phyloP scores from a whole-genome alignment of 1,140 invertebrate species.

The Apis cerana region DNA sequence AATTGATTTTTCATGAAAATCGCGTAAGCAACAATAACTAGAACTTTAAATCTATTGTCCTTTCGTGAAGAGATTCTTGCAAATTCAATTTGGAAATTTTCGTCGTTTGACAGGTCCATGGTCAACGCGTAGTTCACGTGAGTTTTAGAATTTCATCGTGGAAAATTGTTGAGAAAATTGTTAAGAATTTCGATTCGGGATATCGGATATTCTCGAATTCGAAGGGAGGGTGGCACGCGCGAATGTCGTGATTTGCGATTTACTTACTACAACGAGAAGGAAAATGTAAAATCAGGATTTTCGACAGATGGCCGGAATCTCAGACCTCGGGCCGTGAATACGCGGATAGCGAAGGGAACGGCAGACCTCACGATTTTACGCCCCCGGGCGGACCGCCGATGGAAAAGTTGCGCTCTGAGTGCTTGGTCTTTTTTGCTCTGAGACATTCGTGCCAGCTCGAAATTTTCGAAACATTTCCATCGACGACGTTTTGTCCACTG shows the following conservation, averaged over 20 bases:
- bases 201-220: neutral
- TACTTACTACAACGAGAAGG: conserved; percentile 64
- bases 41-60: too few relatives aligned
- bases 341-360: conserved; percentile 56
- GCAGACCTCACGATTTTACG: conserved; percentile 77
- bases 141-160: too few relatives aligned
- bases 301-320: conserved; percentile 78
- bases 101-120: too few relatives aligned
- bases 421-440: conserved; percentile 74
- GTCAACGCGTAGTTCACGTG: too few relatives aligned
- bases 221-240: neutral
- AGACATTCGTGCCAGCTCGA: conserved; percentile 55
- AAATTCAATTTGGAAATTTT: too few relatives aligned
- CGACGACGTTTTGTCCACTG: conserved; percentile 40
- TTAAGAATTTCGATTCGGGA: too few relatives aligned
- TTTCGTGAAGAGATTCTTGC: too few relatives aligned
- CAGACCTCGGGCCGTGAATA: conserved; percentile 75
- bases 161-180: too few relatives aligned
- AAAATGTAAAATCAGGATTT: conserved; percentile 78
- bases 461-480: conserved; percentile 65
- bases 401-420: conserved; percentile 80
- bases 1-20: neutral
- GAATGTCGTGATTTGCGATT: conserved; percentile 53
- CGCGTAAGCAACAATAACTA: neutral
- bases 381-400: conserved; percentile 74